Percentiles rank a stretch among this genome's conserved stretches.
Conservation (phyloP, 2,888 invertebrate genomes). For the Lumbricus terrestris region DNA sequence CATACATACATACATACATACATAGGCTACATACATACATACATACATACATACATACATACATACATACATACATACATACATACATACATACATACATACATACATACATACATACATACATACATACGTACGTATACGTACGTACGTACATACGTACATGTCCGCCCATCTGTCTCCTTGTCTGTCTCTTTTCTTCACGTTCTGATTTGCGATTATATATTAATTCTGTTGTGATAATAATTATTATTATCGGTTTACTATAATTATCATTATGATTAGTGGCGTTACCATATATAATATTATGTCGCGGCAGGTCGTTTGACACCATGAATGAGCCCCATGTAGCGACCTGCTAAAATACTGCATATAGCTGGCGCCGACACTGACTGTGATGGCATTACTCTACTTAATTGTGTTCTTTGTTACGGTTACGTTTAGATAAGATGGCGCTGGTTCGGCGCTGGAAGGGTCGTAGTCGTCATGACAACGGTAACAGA, state of each 20-base stretch:
- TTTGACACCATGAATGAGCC: no score
- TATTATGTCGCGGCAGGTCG: no score
- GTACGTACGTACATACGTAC: neutral
- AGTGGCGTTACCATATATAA: no score
- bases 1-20: slow-evolving; percentile 6
- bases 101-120: slow-evolving; percentile 10
- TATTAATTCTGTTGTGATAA: no score
- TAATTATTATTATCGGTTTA: no score
- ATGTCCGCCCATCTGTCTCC: neutral
- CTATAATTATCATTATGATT: no score
- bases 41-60: neutral
- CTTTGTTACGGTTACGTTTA: neutral
- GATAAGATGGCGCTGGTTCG: neutral
- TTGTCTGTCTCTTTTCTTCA: neutral
- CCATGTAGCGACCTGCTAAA: no score
- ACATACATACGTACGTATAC: slow-evolving; percentile 10
- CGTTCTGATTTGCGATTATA: neutral
- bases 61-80: slow-evolving; percentile 11
- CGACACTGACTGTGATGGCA: neutral
- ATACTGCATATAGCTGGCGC: no score
- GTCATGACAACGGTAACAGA: slow-evolving; percentile 6
- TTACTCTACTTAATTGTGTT: neutral
- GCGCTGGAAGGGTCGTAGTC: neutral
- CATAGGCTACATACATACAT: neutral
- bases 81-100: slow-evolving; percentile 10